Conservation (phyloP, 64 coral and sea anemone species). For the Stichodactyla mertensii region DNA sequence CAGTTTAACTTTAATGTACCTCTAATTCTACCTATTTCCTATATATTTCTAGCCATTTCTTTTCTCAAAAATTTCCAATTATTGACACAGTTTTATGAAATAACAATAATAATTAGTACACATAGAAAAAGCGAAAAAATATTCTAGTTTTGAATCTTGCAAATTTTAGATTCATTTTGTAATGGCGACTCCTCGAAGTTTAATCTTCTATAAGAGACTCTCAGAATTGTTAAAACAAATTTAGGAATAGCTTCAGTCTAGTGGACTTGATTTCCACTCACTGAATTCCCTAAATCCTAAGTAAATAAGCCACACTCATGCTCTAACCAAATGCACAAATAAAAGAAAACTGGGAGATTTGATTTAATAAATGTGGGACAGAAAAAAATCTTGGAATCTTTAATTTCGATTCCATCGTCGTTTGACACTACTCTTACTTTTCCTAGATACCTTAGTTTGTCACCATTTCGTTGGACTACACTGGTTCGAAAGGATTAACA, state of each 20-base stretch:
- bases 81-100: neutral
- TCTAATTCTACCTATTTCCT: too few relatives aligned
- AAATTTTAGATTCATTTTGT: neutral
- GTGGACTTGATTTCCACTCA: neutral
- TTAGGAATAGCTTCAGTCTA: neutral
- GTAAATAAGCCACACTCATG: neutral
- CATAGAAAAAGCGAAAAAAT: neutral
- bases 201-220: neutral
- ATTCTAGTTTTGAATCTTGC: neutral
- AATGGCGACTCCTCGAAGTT: neutral
- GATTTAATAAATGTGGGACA: neutral
- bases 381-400: neutral
- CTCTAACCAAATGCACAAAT: neutral
- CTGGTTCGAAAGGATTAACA: neutral
- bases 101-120: neutral
- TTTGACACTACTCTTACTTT: neutral
- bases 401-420: neutral
- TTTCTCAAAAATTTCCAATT: too few relatives aligned
- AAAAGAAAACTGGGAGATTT: neutral
- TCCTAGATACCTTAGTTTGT: neutral
- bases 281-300: conserved; percentile 1
- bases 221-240: neutral
- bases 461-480: neutral
- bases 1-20: neutral
- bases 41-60: too few relatives aligned